Base-by-base conservation (phyloP, 2,113 vertebrate genomes). In the Paraplagusia blochii region DNA sequence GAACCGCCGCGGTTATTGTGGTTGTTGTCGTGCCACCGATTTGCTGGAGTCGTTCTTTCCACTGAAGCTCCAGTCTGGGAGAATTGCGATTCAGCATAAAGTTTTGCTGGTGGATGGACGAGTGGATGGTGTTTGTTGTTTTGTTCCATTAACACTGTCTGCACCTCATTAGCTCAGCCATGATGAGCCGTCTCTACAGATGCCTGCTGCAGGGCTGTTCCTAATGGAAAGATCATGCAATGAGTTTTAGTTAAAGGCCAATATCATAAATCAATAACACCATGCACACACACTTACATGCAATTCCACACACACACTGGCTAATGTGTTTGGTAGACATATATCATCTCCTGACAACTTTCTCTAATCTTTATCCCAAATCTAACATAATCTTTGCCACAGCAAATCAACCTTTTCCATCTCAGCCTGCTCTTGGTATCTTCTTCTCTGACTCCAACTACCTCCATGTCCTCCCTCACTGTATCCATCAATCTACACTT, bases 81-180 rank as follows among this genome's bases (percentile, higher is more conserved):
- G 11, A 72, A 63, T 63, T 42, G n/a, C 11, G 1, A 39, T 18
- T n/a, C 13, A 6, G 22, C 33, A 9, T 6, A 4, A 16, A 58
- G 42, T 17, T 51, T 14, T 50, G 17, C 16, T 13, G 39, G 47
- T 11, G 13, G 44, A 61, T 60, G 50, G 15, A 52, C 44, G 34
- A n/a, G n/a, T 34, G 14, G 50, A 14, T 56, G 17, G 16, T 16
- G 53, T 59, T 52, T 7, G 39, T 76, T 53, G 59, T 68, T 52
- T 66, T 63, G 39, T 76, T 53, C 63, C 72, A 55, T 69, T 63
- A 52, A 53, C 51, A 49, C 48, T 70, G 47, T 46, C 12, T 1
- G 33, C 33, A 59, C 55, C 57, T 69, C 60, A 59, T 81, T 74
- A 68, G 55, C 19, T 59, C n/a, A 45, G 48, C 38, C 9, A 22